A percentile compares a stretch with the other conserved stretches of the same genome.
These are phyloP conservation scores for Drosophila diplacantha DNA, from an alignment of 2,888 invertebrate genomes.

Conservation along the genomic window DNA sequence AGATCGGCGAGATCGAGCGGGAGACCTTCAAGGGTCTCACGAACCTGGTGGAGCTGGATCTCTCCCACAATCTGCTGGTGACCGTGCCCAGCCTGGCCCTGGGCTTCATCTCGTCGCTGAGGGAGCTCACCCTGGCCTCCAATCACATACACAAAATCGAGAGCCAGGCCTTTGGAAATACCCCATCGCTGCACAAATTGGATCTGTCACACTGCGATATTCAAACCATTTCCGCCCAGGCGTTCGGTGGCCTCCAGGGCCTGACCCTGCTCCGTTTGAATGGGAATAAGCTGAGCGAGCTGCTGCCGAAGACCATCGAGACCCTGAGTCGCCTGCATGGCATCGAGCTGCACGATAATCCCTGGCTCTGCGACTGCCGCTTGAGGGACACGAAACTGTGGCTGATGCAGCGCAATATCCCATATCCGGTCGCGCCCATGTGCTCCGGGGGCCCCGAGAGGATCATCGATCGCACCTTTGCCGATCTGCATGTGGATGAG, in stretches of 20 bases:
- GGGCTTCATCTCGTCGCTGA: slow-evolving; percentile 86
- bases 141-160: slow-evolving; percentile 91
- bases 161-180: slow-evolving; percentile 85
- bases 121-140: slow-evolving; percentile 88
- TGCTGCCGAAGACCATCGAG: slow-evolving; percentile 86
- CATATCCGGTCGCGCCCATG: slow-evolving; percentile 86
- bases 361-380: slow-evolving; percentile 93
- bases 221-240: slow-evolving; percentile 85
- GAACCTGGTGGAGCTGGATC: slow-evolving; percentile 92
- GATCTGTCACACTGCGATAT: slow-evolving; percentile 91
- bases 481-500: slow-evolving; percentile 87
- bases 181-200: slow-evolving; percentile 87
- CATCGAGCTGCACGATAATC: slow-evolving; percentile 90
- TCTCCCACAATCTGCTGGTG: slow-evolving; percentile 89
- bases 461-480: slow-evolving; percentile 85
- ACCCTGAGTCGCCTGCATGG: slow-evolving; percentile 86
- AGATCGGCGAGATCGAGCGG: slow-evolving; percentile 90
- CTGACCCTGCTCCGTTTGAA: slow-evolving; percentile 89
- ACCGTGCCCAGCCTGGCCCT: slow-evolving; percentile 89
- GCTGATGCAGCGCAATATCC: slow-evolving; percentile 87
- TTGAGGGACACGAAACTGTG: slow-evolving; percentile 88
- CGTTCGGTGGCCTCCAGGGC: slow-evolving; percentile 87
- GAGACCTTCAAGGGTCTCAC: slow-evolving; percentile 91
- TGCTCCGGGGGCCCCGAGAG: slow-evolving; percentile 86
- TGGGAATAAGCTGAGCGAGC: slow-evolving; percentile 86